Percentiles rank a stretch among this genome's conserved stretches.
Evolutionary conservation across 2,888 invertebrate species (phyloP).

Genomic region (Diaphora mendica): DNA sequence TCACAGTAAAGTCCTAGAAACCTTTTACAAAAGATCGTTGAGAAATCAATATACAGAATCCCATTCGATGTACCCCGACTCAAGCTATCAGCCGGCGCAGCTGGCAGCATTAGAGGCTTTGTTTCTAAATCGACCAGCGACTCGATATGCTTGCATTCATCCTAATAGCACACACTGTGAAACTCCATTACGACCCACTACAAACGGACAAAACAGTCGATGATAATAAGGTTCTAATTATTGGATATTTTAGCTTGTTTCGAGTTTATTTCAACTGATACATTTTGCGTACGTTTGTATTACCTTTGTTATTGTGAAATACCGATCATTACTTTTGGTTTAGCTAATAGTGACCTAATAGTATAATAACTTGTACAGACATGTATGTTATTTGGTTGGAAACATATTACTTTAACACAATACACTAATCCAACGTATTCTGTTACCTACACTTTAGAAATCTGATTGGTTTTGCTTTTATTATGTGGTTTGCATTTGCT

Average conservation of each 20-base stretch:
- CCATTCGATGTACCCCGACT: constrained; percentile 36
- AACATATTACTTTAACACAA: not conserved
- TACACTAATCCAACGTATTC: not conserved
- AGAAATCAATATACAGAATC: constrained; percentile 40
- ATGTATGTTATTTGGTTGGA: not conserved
- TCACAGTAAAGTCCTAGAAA: not conserved
- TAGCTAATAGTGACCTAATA: not conserved
- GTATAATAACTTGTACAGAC: not conserved
- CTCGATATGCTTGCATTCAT: constrained; percentile 42
- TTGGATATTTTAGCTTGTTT: not conserved
- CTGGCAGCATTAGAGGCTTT: constrained; percentile 51
- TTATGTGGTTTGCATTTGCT: too few relatives aligned
- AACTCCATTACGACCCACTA: constrained; percentile 33
- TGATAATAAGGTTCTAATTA: constrained; percentile 3
- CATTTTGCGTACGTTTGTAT: not conserved
- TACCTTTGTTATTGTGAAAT: not conserved
- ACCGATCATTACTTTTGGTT: not conserved
- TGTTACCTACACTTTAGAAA: too few relatives aligned
- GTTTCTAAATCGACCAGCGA: constrained; percentile 50
- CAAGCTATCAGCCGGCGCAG: constrained; percentile 36
- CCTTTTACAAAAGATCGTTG: constrained; percentile 8
- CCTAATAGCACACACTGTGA: constrained; percentile 45
- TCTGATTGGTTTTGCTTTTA: too few relatives aligned
- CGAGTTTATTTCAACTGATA: not conserved
- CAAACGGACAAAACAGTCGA: constrained; percentile 30